Conservation (phyloP, 2,797 vertebrate genomes). For the Esox lucius region DNA sequence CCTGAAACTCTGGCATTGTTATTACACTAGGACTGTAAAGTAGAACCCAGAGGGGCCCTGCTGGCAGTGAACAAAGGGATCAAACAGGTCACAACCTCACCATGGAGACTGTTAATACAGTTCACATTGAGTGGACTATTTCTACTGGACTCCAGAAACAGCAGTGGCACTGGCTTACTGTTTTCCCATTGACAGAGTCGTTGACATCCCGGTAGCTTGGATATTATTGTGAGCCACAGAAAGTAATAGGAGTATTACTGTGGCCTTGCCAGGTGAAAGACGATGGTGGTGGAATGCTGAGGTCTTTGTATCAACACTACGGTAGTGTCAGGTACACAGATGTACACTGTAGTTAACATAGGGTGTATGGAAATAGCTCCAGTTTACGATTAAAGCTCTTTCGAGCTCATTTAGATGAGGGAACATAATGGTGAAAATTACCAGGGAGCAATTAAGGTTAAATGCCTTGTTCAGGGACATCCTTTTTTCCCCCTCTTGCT, state of each 20-base stretch:
- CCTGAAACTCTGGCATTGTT: neutral
- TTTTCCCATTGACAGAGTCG: slow-evolving; percentile 1
- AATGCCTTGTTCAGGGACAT: no score
- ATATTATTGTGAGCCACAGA: neutral
- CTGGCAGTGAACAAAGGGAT: slow-evolving; percentile 3
- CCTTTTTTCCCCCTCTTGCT: no score
- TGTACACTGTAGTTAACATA: no score
- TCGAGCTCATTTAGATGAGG: no score
- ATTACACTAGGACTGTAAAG: neutral
- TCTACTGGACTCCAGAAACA: neutral
- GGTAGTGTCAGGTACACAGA: no score
- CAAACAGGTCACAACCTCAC: neutral
- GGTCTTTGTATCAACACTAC: neutral
- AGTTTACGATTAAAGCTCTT: no score
- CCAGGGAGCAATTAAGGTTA: no score
- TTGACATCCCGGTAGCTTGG: neutral
- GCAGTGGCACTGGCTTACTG: neutral
- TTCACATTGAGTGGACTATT: slow-evolving; percentile 3
- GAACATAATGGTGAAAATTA: no score
- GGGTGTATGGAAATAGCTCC: no score
- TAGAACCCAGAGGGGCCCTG: neutral
- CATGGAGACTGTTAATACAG: slow-evolving; percentile 4
- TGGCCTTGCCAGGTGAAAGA: neutral
- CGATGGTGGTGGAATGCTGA: neutral
- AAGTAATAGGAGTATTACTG: neutral